Base-by-base conservation (phyloP, 2,797 vertebrate genomes). In the Heliangelus exortis region DNA sequence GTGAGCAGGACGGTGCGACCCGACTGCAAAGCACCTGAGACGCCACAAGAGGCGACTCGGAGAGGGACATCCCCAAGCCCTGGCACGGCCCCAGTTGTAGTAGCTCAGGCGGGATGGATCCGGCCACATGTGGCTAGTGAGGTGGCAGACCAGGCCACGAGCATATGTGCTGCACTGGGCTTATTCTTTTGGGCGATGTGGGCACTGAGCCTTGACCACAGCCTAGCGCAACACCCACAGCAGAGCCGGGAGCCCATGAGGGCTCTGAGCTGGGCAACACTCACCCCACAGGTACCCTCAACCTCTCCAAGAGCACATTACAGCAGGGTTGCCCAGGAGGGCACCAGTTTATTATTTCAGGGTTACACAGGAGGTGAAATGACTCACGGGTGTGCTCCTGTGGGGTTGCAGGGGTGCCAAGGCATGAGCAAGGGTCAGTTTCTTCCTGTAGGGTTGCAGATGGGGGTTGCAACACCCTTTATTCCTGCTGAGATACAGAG, bases 171-270 rank as follows among this genome's bases (percentile, higher is more conserved):
- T 2, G 4, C 13, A 1, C 3, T 69, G 86, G 69, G 66, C n/a
- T 50, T 47, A 7, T 63, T 83, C 69, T 45, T 45, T 67, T 0
- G 1, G 57, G 50, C 1, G 0, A n/a, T 65, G 36, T 17, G 45
- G 54, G 39, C 47, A 72, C 36, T 2, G 6, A 59, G 51, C 51
- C 51, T 69, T 59, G 75, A 36, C 25, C 55, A 13, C n/a, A 61
- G 48, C 74, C 11, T 13, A 86, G 58, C 1, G 2, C 39, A 55
- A 12, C 23, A 73, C 23, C n/a, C 21, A 1, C 26, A 54, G 36
- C 1, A 1, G 3, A 10, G 36, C 25, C 7, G 1, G 31, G 45
- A 74, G 33, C 25, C 1, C 1, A 25, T 7, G 8, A 0, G 1
- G 29, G 12, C 2, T 1, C 29, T 13, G 61, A 29, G 47, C 20